Conservation (phyloP, 2,888 invertebrate species). For the Hemithea aestivaria region DNA sequence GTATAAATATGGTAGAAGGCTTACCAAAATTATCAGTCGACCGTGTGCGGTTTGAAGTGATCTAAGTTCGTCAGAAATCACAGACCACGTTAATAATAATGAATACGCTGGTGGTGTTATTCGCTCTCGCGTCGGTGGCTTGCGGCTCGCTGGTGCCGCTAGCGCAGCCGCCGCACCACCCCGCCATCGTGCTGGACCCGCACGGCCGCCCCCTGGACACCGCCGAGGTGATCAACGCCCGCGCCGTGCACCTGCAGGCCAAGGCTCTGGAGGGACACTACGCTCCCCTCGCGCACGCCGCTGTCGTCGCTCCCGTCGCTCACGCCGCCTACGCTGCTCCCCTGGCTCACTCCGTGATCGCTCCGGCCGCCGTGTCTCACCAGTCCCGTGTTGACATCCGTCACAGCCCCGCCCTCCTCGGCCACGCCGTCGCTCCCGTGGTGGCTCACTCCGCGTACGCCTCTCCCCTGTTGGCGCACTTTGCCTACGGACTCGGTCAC, state of each 20-base stretch:
- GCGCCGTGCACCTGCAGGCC: constrained; percentile 69
- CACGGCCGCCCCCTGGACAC: constrained; percentile 73
- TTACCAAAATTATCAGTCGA: constrained; percentile 54
- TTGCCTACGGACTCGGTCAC: constrained; percentile 32
- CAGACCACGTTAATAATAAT: constrained; percentile 48
- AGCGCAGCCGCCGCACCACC: constrained; percentile 68
- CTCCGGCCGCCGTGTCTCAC: constrained; percentile 42
- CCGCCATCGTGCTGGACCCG: constrained; percentile 68
- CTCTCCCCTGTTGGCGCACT: constrained; percentile 43
- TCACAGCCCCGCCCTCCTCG: constrained; percentile 35
- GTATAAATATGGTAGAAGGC: constrained; percentile 61
- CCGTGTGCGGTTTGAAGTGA: constrained; percentile 60
- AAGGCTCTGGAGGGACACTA: constrained; percentile 61
- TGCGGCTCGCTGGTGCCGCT: constrained; percentile 71
- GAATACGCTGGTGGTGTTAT: constrained; percentile 80
- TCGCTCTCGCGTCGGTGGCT: constrained; percentile 79
- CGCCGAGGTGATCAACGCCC: constrained; percentile 70
- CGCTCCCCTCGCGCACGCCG: constrained; percentile 38
- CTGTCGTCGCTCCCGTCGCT: constrained; percentile 43
- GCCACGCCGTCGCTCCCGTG: constrained; percentile 20
- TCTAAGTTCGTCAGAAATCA: constrained; percentile 44
- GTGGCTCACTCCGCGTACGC: constrained; percentile 34
- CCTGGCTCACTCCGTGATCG: constrained; percentile 33
- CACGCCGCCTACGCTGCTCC: constrained; percentile 34
- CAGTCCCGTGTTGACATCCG: constrained; percentile 53